Evolutionary conservation across 2,888 invertebrate genomes (phyloP).

Genomic region (Philaethria dido): DNA sequence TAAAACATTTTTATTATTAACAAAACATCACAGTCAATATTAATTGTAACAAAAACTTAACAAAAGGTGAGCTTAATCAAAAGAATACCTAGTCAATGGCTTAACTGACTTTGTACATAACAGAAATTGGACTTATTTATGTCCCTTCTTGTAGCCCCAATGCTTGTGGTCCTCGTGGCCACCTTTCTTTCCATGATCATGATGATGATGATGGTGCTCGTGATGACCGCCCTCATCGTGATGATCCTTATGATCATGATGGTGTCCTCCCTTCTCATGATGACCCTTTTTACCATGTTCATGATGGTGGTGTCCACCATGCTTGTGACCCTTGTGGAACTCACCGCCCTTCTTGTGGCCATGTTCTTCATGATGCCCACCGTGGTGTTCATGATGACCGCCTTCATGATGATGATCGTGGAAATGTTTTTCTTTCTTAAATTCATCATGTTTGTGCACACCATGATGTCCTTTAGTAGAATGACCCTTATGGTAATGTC

Average conservation of each 20-base stretch:
- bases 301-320: constrained; percentile 90
- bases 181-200: constrained; percentile 90
- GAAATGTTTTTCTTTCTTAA: constrained; percentile 93
- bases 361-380: constrained; percentile 90
- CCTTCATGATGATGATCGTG: constrained; percentile 92
- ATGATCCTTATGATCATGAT: constrained; percentile 91
- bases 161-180: constrained; percentile 91
- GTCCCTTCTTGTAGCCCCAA: constrained; percentile 87
- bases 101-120: constrained; percentile 56
- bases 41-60: constrained; percentile 56
- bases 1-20: constrained; percentile 56
- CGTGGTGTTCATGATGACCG: constrained; percentile 91
- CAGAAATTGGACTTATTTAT: constrained; percentile 56
- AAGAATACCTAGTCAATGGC: constrained; percentile 62
- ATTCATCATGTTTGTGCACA: constrained; percentile 93
- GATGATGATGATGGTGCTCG: constrained; percentile 89
- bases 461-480: constrained; percentile 94
- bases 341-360: constrained; percentile 93
- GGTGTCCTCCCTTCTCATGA: constrained; percentile 90
- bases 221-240: constrained; percentile 90
- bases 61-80: constrained; percentile 55
- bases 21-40: constrained; percentile 71
- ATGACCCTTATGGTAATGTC: constrained; percentile 92
- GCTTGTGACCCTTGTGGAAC: no score
- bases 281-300: constrained; percentile 92